Evolutionary conservation across 2,888 invertebrate genomes (phyloP).

Genomic region (Nomada ferruginata): DNA sequence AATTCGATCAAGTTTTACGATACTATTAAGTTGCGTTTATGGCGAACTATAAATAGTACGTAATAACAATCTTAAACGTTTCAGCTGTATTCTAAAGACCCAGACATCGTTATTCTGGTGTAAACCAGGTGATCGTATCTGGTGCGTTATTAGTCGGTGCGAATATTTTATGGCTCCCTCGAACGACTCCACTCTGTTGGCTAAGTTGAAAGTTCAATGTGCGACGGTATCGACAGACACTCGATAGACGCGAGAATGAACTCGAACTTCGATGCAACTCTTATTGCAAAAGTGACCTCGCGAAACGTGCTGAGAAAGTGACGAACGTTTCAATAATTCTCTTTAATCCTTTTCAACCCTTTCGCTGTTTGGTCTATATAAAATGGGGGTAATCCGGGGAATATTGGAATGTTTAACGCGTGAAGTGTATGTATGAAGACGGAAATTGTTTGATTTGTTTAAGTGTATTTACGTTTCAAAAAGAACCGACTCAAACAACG

Average conservation of each 20-base stretch:
- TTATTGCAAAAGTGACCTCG: not conserved
- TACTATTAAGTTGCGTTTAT: slow-evolving; percentile 12
- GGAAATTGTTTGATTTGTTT: not conserved
- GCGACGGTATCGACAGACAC: slow-evolving; percentile 19
- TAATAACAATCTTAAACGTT: slow-evolving; percentile 21
- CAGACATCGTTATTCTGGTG: not conserved
- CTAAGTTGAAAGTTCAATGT: slow-evolving; percentile 29
- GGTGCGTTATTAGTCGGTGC: slow-evolving; percentile 34
- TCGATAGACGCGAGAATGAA: not conserved
- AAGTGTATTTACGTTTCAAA: too few species aligned
- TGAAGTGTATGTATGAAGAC: not conserved
- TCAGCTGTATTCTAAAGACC: slow-evolving; percentile 2
- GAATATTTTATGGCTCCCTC: slow-evolving; percentile 45
- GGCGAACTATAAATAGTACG: not conserved
- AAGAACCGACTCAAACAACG: too few species aligned
- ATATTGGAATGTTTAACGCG: not conserved
- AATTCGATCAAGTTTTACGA: slow-evolving; percentile 46
- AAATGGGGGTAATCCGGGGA: not conserved
- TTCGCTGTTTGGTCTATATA: not conserved
- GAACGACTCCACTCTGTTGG: slow-evolving; percentile 39
- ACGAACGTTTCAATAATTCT: not conserved
- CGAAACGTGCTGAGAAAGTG: not conserved
- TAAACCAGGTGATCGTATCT: slow-evolving; percentile 31
- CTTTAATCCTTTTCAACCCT: slow-evolving; percentile 4
- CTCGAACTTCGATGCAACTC: not conserved